Percentiles rank a stretch among this genome's conserved stretches.
Conservation (phyloP, 2,797 vertebrate species). For the Otolemur crassicaudatus region DNA sequence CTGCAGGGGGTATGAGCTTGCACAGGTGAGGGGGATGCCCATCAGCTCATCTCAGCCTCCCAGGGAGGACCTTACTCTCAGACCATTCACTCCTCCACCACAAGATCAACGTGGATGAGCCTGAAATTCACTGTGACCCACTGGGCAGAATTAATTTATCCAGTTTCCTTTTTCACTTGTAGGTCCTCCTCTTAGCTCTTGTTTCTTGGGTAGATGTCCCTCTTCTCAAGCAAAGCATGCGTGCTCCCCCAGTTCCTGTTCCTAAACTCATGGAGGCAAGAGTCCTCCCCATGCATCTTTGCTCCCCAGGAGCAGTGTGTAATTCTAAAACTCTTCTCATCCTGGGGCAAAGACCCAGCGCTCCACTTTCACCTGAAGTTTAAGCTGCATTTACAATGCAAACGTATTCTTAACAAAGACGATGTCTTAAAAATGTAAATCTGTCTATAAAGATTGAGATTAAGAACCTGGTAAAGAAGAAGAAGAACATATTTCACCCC, state of each 20-base stretch:
- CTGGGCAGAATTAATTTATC: neutral
- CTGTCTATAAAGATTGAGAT: neutral
- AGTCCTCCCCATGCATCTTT: rapidly evolving
- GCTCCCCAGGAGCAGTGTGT: neutral
- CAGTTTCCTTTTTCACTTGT: neutral
- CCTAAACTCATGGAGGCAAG: neutral
- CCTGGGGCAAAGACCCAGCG: neutral
- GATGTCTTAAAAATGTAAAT: neutral
- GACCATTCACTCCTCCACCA: neutral
- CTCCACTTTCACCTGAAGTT: neutral
- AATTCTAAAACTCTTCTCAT: neutral
- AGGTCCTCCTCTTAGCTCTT: neutral
- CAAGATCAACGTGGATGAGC: neutral
- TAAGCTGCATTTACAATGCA: neutral
- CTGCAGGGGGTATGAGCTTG: neutral
- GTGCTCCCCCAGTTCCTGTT: neutral
- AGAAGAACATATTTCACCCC: neutral
- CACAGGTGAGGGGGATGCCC: neutral
- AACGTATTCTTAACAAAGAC: neutral
- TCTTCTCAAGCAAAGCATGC: neutral
- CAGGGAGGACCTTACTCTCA: too few species aligned
- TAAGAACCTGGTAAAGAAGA: neutral
- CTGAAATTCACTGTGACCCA: neutral
- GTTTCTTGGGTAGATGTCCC: neutral
- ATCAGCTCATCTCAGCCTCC: neutral